phyloP scores from a whole-genome alignment of 2,113 vertebrate genomes.

The Pogonocichla stellata region DNA sequence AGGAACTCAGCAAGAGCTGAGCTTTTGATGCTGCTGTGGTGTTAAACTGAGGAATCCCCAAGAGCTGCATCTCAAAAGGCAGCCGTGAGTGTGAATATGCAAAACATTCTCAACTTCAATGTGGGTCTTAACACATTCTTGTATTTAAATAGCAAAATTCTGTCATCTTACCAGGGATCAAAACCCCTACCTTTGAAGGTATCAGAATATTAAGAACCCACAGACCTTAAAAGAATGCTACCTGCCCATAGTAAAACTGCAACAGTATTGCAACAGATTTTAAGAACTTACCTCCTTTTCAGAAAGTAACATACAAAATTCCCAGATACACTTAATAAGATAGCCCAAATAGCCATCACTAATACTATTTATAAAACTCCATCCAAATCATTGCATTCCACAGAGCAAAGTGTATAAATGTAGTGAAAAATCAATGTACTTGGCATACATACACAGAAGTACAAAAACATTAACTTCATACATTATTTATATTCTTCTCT shows the following conservation, averaged over 20 bases:
- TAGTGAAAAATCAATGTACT: not conserved
- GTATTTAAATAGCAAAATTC: not conserved
- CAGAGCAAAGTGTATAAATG: not conserved
- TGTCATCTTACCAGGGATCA: not conserved
- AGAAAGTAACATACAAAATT: not conserved
- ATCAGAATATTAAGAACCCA: not conserved
- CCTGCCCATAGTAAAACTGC: not conserved
- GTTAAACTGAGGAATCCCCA: slow-evolving; percentile 1
- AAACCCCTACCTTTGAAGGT: not conserved
- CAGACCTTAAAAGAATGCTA: not conserved
- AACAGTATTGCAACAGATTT: not conserved
- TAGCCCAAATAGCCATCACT: not conserved
- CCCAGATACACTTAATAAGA: not conserved
- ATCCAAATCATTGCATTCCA: not conserved
- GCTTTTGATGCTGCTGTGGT: not conserved
- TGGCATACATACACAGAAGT: not conserved
- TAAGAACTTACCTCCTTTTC: not conserved
- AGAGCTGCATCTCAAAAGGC: slow-evolving; percentile 1
- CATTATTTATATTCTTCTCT: not conserved
- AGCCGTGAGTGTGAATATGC: not conserved
- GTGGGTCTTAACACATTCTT: not conserved
- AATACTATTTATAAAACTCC: not conserved
- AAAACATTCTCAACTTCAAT: not conserved
- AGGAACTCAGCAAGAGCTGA: not conserved
- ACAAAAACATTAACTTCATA: not conserved